Evolutionary conservation across 64 coral and sea anemone species (phyloP).

Genomic region (Montipora cactus): DNA sequence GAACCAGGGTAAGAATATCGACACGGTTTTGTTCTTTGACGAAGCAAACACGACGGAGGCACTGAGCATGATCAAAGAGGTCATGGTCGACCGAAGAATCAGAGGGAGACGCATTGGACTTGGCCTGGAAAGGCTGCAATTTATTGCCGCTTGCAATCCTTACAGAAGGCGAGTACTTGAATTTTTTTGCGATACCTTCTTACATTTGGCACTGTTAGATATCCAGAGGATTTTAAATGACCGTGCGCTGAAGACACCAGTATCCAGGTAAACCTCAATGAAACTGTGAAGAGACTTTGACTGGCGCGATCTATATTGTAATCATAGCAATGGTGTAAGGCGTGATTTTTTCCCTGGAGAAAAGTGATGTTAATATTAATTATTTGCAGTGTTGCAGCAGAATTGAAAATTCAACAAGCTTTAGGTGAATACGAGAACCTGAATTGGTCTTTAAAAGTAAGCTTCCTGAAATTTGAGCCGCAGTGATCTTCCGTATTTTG

Average conservation of each 20-base stretch:
- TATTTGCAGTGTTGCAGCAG: not conserved
- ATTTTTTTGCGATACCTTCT: not conserved
- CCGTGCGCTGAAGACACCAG: too few species aligned
- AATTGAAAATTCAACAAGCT: not conserved
- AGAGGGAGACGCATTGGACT: constrained; percentile 68
- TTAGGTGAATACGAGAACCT: not conserved
- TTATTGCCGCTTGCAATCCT: constrained; percentile 86
- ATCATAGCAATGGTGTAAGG: too few species aligned
- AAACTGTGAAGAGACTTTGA: too few species aligned
- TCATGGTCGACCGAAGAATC: constrained; percentile 86
- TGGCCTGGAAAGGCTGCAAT: constrained; percentile 69
- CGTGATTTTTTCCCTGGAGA: too few species aligned
- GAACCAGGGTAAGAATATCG: too few species aligned
- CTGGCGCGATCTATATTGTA: too few species aligned
- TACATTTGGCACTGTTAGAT: too few species aligned
- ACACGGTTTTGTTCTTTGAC: constrained; percentile 48
- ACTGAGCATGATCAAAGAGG: constrained; percentile 88
- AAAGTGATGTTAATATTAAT: not conserved
- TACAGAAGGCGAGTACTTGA: constrained; percentile 63
- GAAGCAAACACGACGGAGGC: constrained; percentile 89
- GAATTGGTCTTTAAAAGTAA: not conserved
- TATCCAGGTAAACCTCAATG: too few species aligned
- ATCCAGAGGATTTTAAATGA: too few species aligned
- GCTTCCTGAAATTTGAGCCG: not conserved
- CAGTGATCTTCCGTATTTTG: too few species aligned